Percentiles rank a stretch among this genome's conserved stretches.
These are phyloP conservation scores for Boleophthalmus pectinirostris DNA, from an alignment of 2,113 vertebrate species.

Conservation along the genomic window DNA sequence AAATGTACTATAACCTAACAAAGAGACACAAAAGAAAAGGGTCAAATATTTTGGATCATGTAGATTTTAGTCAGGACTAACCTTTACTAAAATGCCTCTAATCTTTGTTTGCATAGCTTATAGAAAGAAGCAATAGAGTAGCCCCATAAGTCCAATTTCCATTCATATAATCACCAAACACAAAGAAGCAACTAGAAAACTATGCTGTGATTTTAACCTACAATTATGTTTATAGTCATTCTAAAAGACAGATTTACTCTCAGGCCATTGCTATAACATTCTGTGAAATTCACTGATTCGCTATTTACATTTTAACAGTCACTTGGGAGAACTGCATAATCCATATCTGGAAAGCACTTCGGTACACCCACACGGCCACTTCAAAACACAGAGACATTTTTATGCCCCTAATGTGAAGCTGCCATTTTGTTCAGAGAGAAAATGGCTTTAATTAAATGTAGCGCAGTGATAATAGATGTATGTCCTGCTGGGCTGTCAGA, in stretches of 20 bases:
- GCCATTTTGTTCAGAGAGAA: conserved; percentile 62
- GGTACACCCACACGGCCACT: conserved; percentile 46
- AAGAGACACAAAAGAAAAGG: neutral
- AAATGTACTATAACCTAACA: neutral
- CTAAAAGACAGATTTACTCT: conserved; percentile 10
- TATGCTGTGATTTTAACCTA: neutral
- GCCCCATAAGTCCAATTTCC: neutral
- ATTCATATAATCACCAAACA: no score
- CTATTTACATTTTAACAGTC: conserved; percentile 16
- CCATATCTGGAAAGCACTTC: conserved; percentile 26
- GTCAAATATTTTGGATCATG: neutral
- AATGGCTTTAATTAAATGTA: conserved; percentile 61
- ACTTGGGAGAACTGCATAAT: conserved; percentile 38
- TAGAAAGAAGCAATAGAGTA: neutral
- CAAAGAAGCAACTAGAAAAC: neutral
- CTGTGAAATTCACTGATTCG: conserved; percentile 3
- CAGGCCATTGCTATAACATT: conserved; percentile 8
- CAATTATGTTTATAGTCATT: neutral
- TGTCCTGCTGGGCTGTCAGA: conserved; percentile 31
- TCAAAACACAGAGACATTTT: conserved; percentile 31
- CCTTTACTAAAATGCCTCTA: neutral
- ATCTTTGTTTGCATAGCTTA: neutral
- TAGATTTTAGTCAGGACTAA: neutral
- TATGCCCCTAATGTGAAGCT: conserved; percentile 35
- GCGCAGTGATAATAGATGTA: conserved; percentile 32